Evolutionary conservation across 2,113 vertebrate species (phyloP), one percentile per base, ranked within the genome.

Genomic region (Larimichthys polyactis): DNA sequence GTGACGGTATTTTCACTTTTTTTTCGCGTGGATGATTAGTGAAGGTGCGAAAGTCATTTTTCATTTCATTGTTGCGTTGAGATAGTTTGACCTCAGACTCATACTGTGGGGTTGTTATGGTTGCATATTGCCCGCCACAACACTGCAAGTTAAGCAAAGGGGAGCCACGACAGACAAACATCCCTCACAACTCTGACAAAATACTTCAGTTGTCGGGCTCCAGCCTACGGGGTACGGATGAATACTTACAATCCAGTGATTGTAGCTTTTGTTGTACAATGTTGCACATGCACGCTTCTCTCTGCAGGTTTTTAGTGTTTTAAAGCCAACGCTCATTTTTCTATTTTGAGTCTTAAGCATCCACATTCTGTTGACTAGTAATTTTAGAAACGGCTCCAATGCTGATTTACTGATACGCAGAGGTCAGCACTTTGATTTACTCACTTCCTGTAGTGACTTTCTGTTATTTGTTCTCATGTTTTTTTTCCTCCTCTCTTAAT

Each of bases 381-480:
- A 87, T 89, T 91, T 90, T 90, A 85, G 87, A 85, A 90, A 78
- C 12, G 48, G 69, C 88, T 92, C 90, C 87, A 78, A 3, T 3
- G 66, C 71, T 89, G 90, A 90, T 92, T 91, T 91, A 89, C 82
- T 81, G 83, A 91, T 90, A 88, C 69, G 24, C 71, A 74, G 36
- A 81, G 81, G 91, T 91, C 90, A 85, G n/a, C 4, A 1, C 62
- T 82, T 72, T 83, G 87, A 90, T 91, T 90, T 92, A 89, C 84
- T 90, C 57, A 90, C 83, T 91, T 94, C 93, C 91, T 93, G 86
- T 80, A n/a, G 6, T 71, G 62, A 19, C 64, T 77, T 54, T 29
- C 29, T 76, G 19, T 73, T 84, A 54, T 87, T 70, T 88, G 73
- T 87, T 67, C 79, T 80, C 69, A 17, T 79, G 22, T 75, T 81